Percentiles rank a stretch among this genome's conserved stretches.
Conservation (phyloP, 2,113 vertebrate species). For the Ornithorhynchus anatinus region DNA sequence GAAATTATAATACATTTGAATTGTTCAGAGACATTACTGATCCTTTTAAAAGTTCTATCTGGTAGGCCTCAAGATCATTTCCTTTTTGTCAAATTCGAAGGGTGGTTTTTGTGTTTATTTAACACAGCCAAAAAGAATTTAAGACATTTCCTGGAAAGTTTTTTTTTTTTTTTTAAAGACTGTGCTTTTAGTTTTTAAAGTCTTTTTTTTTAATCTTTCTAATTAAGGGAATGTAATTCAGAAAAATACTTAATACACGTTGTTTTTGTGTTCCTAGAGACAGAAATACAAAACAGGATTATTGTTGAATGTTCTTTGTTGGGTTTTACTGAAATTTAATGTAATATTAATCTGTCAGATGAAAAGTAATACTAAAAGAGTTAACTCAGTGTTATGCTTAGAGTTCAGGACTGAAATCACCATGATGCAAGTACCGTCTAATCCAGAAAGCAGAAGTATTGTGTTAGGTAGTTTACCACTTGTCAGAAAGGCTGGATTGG, state of each 20-base stretch:
- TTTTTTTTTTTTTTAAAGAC: conserved; percentile 30
- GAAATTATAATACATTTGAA: conserved; percentile 10
- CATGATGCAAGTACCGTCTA: conserved; percentile 6
- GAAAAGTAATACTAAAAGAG: background rate
- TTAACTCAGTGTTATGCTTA: conserved; percentile 6
- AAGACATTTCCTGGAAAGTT: conserved; percentile 77
- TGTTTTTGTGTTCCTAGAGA: background rate
- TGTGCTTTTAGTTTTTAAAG: no score
- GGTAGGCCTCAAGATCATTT: background rate
- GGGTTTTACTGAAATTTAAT: conserved; percentile 15
- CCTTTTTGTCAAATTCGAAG: conserved; percentile 25
- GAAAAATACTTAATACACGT: background rate
- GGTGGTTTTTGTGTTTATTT: conserved; percentile 72
- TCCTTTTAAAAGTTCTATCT: conserved; percentile 16
- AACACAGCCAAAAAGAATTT: conserved; percentile 71
- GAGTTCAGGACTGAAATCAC: background rate
- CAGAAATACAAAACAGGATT: background rate
- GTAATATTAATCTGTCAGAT: conserved; percentile 23
- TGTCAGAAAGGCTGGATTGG: conserved; percentile 4
- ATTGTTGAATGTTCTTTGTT: background rate
- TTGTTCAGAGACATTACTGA: conserved; percentile 23
- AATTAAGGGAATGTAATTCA: no score
- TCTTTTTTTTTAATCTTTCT: background rate
- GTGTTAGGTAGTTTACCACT: background rate
- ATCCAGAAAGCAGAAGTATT: conserved; percentile 37